Conservation (phyloP, 1,140 invertebrate genomes). For the Dinoponera quadriceps region DNA sequence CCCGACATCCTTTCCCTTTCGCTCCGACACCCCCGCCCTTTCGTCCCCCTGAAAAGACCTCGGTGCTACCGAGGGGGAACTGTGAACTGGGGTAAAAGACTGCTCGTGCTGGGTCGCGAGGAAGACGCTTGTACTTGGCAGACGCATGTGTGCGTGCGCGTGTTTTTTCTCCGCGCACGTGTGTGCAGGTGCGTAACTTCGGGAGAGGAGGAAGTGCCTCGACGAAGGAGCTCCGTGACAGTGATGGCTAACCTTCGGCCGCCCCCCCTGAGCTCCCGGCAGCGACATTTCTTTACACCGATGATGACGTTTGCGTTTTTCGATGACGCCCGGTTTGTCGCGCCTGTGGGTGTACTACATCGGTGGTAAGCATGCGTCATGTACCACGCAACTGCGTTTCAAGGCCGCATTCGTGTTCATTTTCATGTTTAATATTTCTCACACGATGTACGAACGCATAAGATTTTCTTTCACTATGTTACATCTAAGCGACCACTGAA, state of each 20-base stretch:
- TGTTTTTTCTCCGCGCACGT: conserved; percentile 66
- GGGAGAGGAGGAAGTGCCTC: conserved; percentile 68
- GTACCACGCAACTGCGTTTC: background rate
- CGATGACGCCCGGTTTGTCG: background rate
- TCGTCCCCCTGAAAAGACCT: conserved; percentile 58
- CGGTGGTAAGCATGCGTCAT: background rate
- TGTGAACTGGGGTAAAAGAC: conserved; percentile 83
- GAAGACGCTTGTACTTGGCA: conserved; percentile 61
- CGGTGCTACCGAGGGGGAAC: conserved; percentile 68
- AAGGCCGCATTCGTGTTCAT: background rate
- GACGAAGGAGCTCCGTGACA: conserved; percentile 61
- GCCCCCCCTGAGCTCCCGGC: conserved; percentile 31
- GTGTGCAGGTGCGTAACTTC: conserved; percentile 73
- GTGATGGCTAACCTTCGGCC: conserved; percentile 1
- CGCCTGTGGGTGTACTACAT: background rate
- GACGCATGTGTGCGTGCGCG: background rate
- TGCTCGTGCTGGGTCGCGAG: conserved; percentile 72
- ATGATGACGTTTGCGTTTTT: background rate
- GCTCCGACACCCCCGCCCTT: conserved; percentile 47
- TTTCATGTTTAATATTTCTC: background rate
- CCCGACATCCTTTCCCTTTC: conserved; percentile 50
- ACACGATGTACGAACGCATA: background rate
- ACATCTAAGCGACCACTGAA: too few species aligned
- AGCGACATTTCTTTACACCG: background rate
- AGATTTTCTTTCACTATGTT: background rate